Evolutionary conservation across 1,140 invertebrate genomes (phyloP), one percentile per base, ranked within the genome.

Genomic region (Leptonema lineaticorne): DNA sequence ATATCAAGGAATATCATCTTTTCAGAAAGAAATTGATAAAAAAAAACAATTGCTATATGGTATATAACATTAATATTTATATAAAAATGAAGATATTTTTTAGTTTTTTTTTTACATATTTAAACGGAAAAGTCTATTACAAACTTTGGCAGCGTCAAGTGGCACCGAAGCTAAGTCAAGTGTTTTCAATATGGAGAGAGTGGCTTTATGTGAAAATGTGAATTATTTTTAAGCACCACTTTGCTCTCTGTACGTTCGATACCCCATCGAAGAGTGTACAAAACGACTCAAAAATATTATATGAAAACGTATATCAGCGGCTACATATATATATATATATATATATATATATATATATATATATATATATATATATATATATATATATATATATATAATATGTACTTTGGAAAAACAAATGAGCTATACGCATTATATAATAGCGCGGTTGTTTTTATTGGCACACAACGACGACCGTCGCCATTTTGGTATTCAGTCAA

Each of bases 221-320:
- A 62, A 62, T 62, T 45, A 62, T 62, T 62, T 62, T 62, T 18
- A 22, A 62, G 59, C 11, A 45, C 59, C 30, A 62, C 59, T 62
- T 14, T 18, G 5, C 14, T 26, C n/a, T 53, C 18, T 53, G 27
- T 53, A 26, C 9, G 50, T 53, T 53, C 50, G 24, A 53, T 26
- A 14, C 24, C 50, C 50, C 22, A 53, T 53, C 20, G 22, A 53
- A n/a, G n/a, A n/a, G n/a, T n/a, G n/a, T n/a, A n/a, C n/a, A n/a
- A 33, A 41, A 14, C 37, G 37, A 1, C 16, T 11, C 3, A 4
- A 41, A 41, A 41, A 41, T 41, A 41, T 41, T 41, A 2, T 41
- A 14, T 41, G 1, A 41, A 41, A 41, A 41, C 16, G n/a, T n/a
- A n/a, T n/a, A n/a, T n/a, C n/a, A n/a, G n/a, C n/a, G n/a, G n/a